These are phyloP conservation scores for Simalia tracyae DNA, from an alignment of 2,797 vertebrate species.

Conservation along the genomic window DNA sequence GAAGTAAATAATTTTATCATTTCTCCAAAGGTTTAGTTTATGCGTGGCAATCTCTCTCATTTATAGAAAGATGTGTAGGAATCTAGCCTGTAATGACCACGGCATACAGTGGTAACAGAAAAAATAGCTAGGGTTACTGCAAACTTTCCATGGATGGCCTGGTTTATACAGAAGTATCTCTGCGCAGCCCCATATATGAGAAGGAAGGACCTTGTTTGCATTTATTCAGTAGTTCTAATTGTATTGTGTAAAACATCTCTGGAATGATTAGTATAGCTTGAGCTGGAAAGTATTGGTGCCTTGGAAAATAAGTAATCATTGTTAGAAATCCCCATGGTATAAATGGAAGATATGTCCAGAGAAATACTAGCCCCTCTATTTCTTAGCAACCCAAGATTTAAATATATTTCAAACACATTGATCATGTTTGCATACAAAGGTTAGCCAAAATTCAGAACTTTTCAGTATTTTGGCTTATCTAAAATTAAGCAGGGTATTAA, in stretches of 20 bases:
- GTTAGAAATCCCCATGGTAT: neutral
- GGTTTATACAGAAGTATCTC: neutral
- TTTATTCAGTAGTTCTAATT: neutral
- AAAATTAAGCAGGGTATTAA: neutral
- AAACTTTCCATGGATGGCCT: neutral
- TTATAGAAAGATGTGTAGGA: neutral
- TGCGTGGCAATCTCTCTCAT: neutral
- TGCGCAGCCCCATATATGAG: neutral
- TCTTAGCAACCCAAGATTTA: constrained; percentile 40
- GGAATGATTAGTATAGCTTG: neutral
- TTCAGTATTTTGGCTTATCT: neutral
- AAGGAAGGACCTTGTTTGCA: neutral
- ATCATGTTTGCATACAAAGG: neutral
- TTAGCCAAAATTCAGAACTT: neutral
- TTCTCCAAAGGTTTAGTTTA: neutral
- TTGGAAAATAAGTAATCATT: neutral
- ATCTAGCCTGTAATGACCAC: neutral
- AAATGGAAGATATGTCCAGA: neutral
- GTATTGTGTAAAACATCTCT: neutral
- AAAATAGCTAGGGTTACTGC: neutral
- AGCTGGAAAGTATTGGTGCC: neutral
- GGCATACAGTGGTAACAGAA: neutral
- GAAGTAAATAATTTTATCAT: neutral
- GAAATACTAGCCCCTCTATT: neutral
- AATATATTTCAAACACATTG: constrained; percentile 28